Evolutionary conservation across 2,113 vertebrate species (phyloP), one percentile per base, ranked within the genome.

Genomic region (Spea multiplicata): DNA sequence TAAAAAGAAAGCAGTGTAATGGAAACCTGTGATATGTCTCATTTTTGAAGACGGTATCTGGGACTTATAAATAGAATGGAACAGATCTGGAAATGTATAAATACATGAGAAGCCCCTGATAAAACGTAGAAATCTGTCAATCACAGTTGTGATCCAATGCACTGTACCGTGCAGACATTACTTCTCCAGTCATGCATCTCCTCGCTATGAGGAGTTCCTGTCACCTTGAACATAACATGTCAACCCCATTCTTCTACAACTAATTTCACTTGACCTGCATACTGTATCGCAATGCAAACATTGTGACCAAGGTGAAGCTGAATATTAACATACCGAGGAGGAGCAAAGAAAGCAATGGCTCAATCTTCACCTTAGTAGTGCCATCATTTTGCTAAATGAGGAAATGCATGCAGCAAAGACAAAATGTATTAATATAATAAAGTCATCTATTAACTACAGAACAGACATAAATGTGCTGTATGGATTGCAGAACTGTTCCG

Each of bases 71-170:
- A 30, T 46, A 66, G 62, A 66, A 65, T 17, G 66, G 66, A 75
- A 9, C 48, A 75, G 50, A 75, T 75, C 73, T 75, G 61, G 50
- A 16, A 52, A 75, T 66, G 49, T 45, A 13, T 75, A n/a, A 67
- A 67, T 55, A 55, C 55, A 52, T 67, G 52, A 57, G 62, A 75
- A n/a, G 62, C 64, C 74, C 67, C 48, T 66, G 73, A 66, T 53
- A 47, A 53, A 52, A 55, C 66, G 53, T 12, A 67, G 30, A 75
- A 66, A 53, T 30, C 74, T 57, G 74, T 64, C 64, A 57, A 16
- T 5, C 13, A 47, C 64, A 67, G 64, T 66, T 67, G 74, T 75
- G 62, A 75, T 55, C 44, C 44, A 44, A 49, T 66, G 57, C 61
- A 66, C 61, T 66, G 17, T 16, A 75, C 62, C 49, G 50, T 67